Percentiles rank a stretch among this genome's conserved stretches.
phyloP scores from a whole-genome alignment of 2,113 vertebrate genomes.

The Panurus biarmicus region DNA sequence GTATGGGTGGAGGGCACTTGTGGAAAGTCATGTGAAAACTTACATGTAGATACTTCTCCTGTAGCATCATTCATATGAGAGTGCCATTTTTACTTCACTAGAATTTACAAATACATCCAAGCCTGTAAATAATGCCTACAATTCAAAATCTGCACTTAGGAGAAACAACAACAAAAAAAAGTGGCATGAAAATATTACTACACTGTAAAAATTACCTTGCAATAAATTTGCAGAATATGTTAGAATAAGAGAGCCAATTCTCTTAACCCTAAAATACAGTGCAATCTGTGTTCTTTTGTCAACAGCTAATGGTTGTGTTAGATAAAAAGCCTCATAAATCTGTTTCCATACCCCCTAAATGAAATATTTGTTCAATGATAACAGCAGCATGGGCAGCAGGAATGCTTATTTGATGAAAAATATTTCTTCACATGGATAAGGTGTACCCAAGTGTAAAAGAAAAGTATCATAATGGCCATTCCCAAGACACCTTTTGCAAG shows the following conservation, averaged over 20 bases:
- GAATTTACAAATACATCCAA: neutral
- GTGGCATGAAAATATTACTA: neutral
- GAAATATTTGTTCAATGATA: slow-evolving; percentile 21
- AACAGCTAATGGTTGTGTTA: neutral
- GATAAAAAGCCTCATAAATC: neutral
- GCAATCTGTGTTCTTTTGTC: neutral
- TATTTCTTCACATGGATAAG: neutral
- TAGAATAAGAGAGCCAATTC: neutral
- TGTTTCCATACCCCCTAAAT: neutral
- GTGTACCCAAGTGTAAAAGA: neutral
- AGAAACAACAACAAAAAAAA: no score
- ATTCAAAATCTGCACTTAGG: neutral
- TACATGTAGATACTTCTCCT: neutral
- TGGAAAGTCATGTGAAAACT: neutral
- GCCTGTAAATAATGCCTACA: neutral
- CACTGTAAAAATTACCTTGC: neutral
- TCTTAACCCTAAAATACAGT: neutral
- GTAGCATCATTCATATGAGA: neutral
- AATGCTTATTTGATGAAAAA: slow-evolving; percentile 4
- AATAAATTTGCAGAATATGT: neutral
- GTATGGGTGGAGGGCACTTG: neutral
- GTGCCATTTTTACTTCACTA: neutral
- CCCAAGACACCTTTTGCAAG: neutral
- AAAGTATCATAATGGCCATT: neutral
- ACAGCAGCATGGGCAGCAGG: neutral